phyloP scores from a whole-genome alignment of 2,888 invertebrate genomes.

The Acheta domesticus region DNA sequence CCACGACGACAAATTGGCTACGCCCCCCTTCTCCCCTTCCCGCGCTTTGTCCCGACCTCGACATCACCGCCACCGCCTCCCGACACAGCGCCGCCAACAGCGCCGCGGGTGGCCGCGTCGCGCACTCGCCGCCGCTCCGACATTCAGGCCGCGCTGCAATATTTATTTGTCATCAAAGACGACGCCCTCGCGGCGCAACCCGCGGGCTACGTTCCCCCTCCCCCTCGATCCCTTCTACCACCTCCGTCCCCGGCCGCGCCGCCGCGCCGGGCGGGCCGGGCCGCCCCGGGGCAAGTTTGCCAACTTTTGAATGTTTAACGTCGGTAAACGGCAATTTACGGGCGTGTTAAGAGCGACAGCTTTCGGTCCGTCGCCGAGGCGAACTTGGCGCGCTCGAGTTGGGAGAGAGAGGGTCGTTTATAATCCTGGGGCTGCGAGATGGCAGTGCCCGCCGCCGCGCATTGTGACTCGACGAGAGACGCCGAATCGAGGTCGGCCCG shows the following conservation, averaged over 20 bases:
- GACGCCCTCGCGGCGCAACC: not conserved
- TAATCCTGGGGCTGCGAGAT: not conserved
- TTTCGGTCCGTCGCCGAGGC: not conserved
- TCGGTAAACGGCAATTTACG: not conserved
- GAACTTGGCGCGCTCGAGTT: too few species aligned
- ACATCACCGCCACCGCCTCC: not conserved
- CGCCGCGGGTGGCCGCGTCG: not conserved
- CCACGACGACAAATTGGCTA: too few species aligned
- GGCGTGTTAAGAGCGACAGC: not conserved
- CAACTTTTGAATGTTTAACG: slow-evolving; percentile 7
- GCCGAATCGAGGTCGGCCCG: too few species aligned
- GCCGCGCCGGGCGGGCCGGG: not conserved
- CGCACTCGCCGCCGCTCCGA: not conserved
- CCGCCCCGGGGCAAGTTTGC: not conserved
- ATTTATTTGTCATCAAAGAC: slow-evolving; percentile 18
- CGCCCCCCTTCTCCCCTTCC: too few species aligned
- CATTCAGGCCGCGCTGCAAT: not conserved
- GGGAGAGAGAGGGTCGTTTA: not conserved
- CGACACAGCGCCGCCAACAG: not conserved
- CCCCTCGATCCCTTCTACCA: not conserved
- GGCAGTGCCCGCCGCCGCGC: too few species aligned
- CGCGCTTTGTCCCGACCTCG: too few species aligned
- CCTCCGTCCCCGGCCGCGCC: not conserved
- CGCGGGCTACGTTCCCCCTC: not conserved
- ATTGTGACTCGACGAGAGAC: too few species aligned